Percentiles rank a stretch among this genome's conserved stretches.
Conservation (phyloP, 2,888 invertebrate species). For the Scrobipalpa atriplicella region DNA sequence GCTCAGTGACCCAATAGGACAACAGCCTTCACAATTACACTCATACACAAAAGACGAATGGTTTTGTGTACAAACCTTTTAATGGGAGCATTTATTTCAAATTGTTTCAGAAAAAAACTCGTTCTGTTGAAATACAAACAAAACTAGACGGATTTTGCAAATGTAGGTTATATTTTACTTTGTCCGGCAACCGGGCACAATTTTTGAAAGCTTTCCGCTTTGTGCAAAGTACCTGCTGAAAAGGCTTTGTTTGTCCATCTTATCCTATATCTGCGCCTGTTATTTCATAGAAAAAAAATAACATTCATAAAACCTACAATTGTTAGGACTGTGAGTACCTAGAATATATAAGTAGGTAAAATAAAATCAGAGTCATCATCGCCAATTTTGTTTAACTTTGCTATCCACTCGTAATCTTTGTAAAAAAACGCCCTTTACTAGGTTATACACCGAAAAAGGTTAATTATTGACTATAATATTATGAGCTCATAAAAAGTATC, state of each 20-base stretch:
- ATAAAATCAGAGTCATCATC: too few species aligned
- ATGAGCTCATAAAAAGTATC: too few species aligned
- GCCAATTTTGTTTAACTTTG: too few species aligned
- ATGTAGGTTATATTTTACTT: conserved; percentile 44
- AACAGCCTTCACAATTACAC: neutral
- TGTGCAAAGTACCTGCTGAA: conserved; percentile 36
- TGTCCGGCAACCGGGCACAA: conserved; percentile 39
- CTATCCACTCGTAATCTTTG: too few species aligned
- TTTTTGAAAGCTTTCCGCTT: conserved; percentile 44
- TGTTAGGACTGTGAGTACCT: too few species aligned
- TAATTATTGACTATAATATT: too few species aligned
- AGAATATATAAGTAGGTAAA: too few species aligned
- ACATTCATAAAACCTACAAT: too few species aligned
- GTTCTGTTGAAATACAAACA: conserved; percentile 37
- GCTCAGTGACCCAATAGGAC: neutral
- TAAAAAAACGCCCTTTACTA: neutral
- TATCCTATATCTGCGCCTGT: conserved; percentile 24
- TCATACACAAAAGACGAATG: conserved; percentile 2
- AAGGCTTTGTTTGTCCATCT: conserved; percentile 38
- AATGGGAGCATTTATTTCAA: conserved; percentile 34
- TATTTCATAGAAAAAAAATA: conserved; percentile 5
- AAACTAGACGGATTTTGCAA: conserved; percentile 38
- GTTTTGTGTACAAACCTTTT: conserved; percentile 25
- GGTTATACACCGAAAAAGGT: too few species aligned
- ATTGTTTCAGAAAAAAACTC: conserved; percentile 35